phyloP scores from a whole-genome alignment of 2,113 vertebrate species.

The Anser brachyrhynchus region DNA sequence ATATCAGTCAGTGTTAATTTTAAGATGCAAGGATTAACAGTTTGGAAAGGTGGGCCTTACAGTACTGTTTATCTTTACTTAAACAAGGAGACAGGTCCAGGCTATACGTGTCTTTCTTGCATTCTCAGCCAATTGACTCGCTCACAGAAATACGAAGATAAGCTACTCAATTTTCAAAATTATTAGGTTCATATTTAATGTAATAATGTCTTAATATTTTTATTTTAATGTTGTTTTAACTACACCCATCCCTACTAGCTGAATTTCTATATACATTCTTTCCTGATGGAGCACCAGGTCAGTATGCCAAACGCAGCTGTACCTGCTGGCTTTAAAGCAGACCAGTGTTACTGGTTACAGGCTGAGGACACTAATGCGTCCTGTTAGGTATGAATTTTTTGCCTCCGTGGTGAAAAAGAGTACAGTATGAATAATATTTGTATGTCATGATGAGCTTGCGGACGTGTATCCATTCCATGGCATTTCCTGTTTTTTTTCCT shows the following conservation, averaged over 20 bases:
- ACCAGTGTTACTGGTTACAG: neutral
- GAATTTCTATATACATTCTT: neutral
- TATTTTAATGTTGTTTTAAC: neutral
- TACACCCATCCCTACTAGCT: neutral
- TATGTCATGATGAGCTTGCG: neutral
- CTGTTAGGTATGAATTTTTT: neutral
- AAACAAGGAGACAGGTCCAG: neutral
- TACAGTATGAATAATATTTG: neutral
- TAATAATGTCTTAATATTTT: neutral
- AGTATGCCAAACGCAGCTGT: neutral
- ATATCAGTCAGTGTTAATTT: neutral
- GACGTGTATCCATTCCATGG: neutral
- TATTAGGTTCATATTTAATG: neutral
- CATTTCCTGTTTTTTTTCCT: neutral
- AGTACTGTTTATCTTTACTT: neutral
- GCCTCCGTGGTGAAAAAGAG: neutral
- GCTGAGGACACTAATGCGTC: neutral
- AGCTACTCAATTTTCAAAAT: neutral
- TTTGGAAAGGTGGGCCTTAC: neutral
- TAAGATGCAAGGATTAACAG: neutral
- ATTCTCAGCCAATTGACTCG: neutral
- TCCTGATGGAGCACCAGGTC: neutral
- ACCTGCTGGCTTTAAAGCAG: neutral
- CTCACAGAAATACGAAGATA: constrained; percentile 6
- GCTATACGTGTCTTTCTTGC: neutral